Conservation (phyloP, 1,140 invertebrate genomes). For the Drosophila parabipectinata region DNA sequence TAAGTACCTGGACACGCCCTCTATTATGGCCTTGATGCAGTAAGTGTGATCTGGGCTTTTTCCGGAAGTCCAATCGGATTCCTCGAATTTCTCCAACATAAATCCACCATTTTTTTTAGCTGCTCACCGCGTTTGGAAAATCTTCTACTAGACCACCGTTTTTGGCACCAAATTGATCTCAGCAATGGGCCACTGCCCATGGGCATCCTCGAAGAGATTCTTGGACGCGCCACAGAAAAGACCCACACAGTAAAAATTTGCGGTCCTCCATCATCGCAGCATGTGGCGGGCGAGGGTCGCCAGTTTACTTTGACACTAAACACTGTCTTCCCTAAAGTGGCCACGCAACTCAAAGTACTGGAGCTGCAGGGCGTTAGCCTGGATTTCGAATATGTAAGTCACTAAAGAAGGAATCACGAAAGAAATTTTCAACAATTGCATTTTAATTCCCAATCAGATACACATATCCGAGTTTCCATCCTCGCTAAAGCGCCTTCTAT, state of each 20-base stretch:
- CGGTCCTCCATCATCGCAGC: slow-evolving; percentile 70
- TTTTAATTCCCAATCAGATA: slow-evolving; percentile 73
- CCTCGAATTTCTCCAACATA: background rate
- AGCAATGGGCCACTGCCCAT: slow-evolving; percentile 76
- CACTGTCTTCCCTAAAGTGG: slow-evolving; percentile 74
- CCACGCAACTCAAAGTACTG: slow-evolving; percentile 83
- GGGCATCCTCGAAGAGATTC: slow-evolving; percentile 84
- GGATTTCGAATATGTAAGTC: slow-evolving; percentile 84
- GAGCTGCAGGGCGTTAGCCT: slow-evolving; percentile 85
- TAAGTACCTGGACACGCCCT: slow-evolving; percentile 84
- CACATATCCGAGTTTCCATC: slow-evolving; percentile 86
- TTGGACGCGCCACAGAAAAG: slow-evolving; percentile 84
- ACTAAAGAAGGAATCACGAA: background rate
- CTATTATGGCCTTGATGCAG: slow-evolving; percentile 85
- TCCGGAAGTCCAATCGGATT: background rate
- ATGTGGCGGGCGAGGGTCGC: slow-evolving; percentile 67
- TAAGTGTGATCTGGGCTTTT: slow-evolving; percentile 56
- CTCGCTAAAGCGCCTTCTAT: slow-evolving; percentile 85
- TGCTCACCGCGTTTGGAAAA: slow-evolving; percentile 84
- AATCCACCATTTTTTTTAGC: slow-evolving; percentile 61
- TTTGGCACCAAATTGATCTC: slow-evolving; percentile 85
- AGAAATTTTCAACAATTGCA: background rate
- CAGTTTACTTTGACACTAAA: slow-evolving; percentile 71
- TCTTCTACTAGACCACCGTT: slow-evolving; percentile 84
- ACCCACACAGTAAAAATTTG: slow-evolving; percentile 85